These are phyloP conservation scores for Stegodyphus dumicola DNA, from an alignment of 1,140 invertebrate species.

Conservation along the genomic window DNA sequence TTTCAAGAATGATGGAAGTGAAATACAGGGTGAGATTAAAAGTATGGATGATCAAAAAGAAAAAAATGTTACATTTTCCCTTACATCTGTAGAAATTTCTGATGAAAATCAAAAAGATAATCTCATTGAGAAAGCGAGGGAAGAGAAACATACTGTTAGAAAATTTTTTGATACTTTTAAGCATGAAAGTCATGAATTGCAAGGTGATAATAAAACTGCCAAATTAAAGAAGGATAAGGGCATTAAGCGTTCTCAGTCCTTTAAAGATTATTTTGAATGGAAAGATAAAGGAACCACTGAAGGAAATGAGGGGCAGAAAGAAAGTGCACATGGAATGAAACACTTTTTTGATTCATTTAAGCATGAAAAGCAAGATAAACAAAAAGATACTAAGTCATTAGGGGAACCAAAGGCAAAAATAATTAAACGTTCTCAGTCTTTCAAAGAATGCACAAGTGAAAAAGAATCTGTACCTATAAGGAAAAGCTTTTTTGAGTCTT, in stretches of 20 bases:
- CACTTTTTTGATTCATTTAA: constrained; percentile 6
- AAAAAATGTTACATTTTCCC: too few relatives aligned
- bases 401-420: neutral
- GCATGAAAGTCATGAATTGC: neutral
- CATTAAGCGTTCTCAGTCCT: neutral
- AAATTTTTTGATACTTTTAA: constrained; percentile 7
- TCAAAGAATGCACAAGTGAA: constrained; percentile 8
- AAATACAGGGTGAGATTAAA: neutral
- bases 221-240: constrained; percentile 5
- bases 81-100: too few relatives aligned
- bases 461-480: constrained; percentile 8
- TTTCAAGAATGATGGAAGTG: neutral
- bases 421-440: constrained; percentile 47
- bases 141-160: neutral
- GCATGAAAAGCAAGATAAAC: neutral
- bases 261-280: neutral
- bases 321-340: neutral
- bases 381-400: neutral
- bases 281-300: neutral
- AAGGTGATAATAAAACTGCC: neutral
- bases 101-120: constrained; percentile 17
- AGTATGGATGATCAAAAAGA: too few relatives aligned
- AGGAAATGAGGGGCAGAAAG: neutral
- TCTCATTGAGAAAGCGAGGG: neutral
- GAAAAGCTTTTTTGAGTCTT: constrained; percentile 41